phyloP scores from a whole-genome alignment of 2,888 invertebrate genomes.

The Drosophila flavopinicola region DNA sequence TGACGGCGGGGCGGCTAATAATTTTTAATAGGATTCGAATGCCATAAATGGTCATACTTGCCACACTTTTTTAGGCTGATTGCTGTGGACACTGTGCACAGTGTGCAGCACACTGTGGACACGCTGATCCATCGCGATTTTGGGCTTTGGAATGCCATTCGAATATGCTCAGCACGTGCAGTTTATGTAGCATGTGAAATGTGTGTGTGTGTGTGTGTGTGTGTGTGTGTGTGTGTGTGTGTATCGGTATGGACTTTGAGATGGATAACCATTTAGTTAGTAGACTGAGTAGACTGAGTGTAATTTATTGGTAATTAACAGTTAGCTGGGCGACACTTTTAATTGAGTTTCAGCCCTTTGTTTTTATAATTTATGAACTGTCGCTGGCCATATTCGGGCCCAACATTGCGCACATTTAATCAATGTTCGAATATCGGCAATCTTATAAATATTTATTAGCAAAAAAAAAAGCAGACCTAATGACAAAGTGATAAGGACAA shows the following conservation, averaged over 20 bases:
- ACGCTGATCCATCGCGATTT: slow-evolving; percentile 17
- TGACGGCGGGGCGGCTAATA: slow-evolving; percentile 63
- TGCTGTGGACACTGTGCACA: slow-evolving; percentile 9
- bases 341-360: slow-evolving; percentile 73
- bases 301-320: slow-evolving; percentile 72
- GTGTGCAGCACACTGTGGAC: slow-evolving; percentile 3
- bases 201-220: neutral
- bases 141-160: slow-evolving; percentile 62
- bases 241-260: neutral
- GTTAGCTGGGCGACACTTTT: slow-evolving; percentile 66
- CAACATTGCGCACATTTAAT: slow-evolving; percentile 72
- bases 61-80: slow-evolving; percentile 59
- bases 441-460: slow-evolving; percentile 74
- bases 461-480: slow-evolving; percentile 64
- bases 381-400: slow-evolving; percentile 67
- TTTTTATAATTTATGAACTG: slow-evolving; percentile 73
- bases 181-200: slow-evolving; percentile 7
- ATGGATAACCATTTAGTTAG: neutral
- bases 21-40: slow-evolving; percentile 72
- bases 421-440: slow-evolving; percentile 76
- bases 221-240: neutral
- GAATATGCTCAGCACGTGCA: slow-evolving; percentile 73
- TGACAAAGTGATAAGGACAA: slow-evolving; percentile 80
- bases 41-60: slow-evolving; percentile 72
- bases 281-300: neutral